Conservation (phyloP, 2,888 invertebrate genomes). For the Gari tellinella region DNA sequence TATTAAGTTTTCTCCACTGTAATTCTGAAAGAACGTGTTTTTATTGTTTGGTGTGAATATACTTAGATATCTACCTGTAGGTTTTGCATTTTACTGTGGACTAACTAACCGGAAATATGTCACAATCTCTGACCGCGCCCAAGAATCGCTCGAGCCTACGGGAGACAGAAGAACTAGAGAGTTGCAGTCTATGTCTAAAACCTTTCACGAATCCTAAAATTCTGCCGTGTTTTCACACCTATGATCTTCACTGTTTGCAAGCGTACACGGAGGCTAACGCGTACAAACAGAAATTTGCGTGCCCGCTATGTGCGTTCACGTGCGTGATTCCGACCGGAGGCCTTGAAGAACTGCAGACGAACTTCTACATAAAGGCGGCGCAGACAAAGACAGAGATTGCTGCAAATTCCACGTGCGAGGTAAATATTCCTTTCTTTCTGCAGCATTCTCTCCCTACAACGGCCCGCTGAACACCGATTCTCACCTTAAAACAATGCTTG, state of each 20-base stretch:
- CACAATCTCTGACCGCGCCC: too few species aligned
- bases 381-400: slow-evolving; percentile 47
- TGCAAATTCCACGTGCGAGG: slow-evolving; percentile 58
- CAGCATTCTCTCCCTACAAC: too few species aligned
- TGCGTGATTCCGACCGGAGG: slow-evolving; percentile 56
- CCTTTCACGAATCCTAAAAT: slow-evolving; percentile 58
- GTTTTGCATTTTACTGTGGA: too few species aligned
- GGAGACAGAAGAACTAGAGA: slow-evolving; percentile 46
- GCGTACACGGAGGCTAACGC: slow-evolving; percentile 58
- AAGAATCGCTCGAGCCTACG: slow-evolving; percentile 17
- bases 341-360: slow-evolving; percentile 60
- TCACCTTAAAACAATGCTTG: too few species aligned
- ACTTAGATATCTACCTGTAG: too few species aligned
- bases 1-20: too few species aligned
- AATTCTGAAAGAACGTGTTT: too few species aligned
- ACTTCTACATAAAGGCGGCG: slow-evolving; percentile 64
- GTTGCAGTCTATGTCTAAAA: slow-evolving; percentile 60
- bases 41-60: too few species aligned
- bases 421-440: slow-evolving; percentile 4
- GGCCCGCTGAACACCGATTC: too few species aligned
- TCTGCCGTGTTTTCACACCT: slow-evolving; percentile 65
- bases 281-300: slow-evolving; percentile 57
- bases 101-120: too few species aligned
- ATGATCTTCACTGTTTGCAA: slow-evolving; percentile 52
- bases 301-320: slow-evolving; percentile 58